phyloP scores from a whole-genome alignment of 2,888 invertebrate species.

The Napeogenes sylphis region DNA sequence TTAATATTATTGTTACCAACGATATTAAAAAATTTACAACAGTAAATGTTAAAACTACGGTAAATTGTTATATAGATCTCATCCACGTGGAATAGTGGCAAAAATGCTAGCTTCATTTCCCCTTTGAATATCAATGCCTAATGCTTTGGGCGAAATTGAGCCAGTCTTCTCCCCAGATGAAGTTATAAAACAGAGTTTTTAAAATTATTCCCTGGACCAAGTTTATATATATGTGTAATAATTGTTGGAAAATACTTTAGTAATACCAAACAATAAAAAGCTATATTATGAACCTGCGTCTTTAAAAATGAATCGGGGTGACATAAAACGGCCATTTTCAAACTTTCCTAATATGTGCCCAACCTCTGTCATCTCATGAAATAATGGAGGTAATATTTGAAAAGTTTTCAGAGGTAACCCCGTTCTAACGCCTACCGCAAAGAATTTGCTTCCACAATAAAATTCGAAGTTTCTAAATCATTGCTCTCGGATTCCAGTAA shows the following conservation, averaged over 20 bases:
- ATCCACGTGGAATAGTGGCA: background rate
- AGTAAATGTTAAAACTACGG: no score
- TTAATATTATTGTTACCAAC: no score
- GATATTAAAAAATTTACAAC: no score
- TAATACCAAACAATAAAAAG: background rate
- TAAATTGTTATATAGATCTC: background rate
- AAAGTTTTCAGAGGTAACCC: slow-evolving; percentile 65
- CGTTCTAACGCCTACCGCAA: slow-evolving; percentile 59
- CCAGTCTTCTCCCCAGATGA: background rate
- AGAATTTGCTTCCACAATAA: slow-evolving; percentile 67
- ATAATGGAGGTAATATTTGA: slow-evolving; percentile 77
- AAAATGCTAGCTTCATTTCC: background rate
- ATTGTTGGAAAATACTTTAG: background rate
- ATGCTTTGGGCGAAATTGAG: slow-evolving; percentile 2
- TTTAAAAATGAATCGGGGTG: slow-evolving; percentile 61
- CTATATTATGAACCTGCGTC: slow-evolving; percentile 19
- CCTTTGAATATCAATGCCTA: slow-evolving; percentile 3
- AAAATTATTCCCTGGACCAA: background rate
- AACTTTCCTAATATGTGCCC: slow-evolving; percentile 77
- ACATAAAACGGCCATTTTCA: slow-evolving; percentile 53
- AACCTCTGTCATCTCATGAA: slow-evolving; percentile 74
- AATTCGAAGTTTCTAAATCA: slow-evolving; percentile 54
- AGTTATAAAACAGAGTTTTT: background rate
- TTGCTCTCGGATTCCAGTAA: slow-evolving; percentile 31
- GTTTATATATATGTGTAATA: no score